Evolutionary conservation across 1,140 invertebrate genomes (phyloP), one percentile per base, ranked within the genome.

Genomic region (Bombus superbus): DNA sequence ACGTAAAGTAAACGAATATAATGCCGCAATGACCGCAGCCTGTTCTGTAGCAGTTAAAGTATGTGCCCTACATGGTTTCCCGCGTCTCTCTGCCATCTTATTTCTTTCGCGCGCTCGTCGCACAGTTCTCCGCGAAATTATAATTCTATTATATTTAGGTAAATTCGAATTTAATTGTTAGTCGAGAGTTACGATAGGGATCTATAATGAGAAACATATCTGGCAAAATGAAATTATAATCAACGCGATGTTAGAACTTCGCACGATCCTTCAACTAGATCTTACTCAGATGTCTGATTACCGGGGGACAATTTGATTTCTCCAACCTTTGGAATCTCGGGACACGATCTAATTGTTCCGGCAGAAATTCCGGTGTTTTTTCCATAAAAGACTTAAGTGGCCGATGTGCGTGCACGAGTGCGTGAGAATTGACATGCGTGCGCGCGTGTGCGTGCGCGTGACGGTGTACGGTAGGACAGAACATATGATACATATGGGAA

Each of bases 401-500:
- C 75, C 69, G 83, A 71, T 44, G 47, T 85, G 86, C 86, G 86
- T 89, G 85, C 85, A 87, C 73, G 75, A 83, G 75, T 82, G 84
- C 89, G 90, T 90, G 90, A 91, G 90, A 91, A 91, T 91, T 86
- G 75, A 71, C 85, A 81, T 85, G 90, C 87, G 87, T 88, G 87
- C 86, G 69, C 59, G 66, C 82, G 85, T 88, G 82, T 88, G 79
- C 85, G 87, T 86, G 89, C 85, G 90, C 91, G 86, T 92, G 91
- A 91, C 91, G 90, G 90, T 92, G 92, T 81, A 92, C 91, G 93
- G 92, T 92, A 92, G 92, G 91, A 92, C 91, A 92, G 89, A 95
- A 94, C 94, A 95, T 93, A 94, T 93, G 95, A 95, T 95, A 95
- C 95, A 95, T 95, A 95, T 95, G 95, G 94, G 95, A 95, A 95